A percentile compares a stretch with the other conserved stretches of the same genome.
phyloP scores from a whole-genome alignment of 2,888 invertebrate genomes.

The Byasa hedistus region DNA sequence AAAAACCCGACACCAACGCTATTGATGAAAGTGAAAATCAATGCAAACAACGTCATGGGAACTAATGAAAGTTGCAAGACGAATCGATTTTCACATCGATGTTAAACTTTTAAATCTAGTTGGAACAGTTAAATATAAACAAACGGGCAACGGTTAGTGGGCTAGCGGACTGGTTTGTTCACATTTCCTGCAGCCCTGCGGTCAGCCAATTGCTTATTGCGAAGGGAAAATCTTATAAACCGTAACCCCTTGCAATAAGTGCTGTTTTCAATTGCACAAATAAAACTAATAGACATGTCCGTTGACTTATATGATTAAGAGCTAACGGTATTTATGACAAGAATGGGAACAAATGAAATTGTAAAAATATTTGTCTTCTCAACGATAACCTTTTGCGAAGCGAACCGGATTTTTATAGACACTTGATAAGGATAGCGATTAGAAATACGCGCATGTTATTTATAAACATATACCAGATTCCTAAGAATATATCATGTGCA shows the following conservation, averaged over 20 bases:
- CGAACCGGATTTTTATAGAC: neutral
- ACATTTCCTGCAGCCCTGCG: slow-evolving; percentile 30
- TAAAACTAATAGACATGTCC: neutral
- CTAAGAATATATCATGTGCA: too few relatives aligned
- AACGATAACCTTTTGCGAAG: neutral
- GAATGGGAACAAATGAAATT: slow-evolving; percentile 16
- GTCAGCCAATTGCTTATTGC: slow-evolving; percentile 3
- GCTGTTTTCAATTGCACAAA: slow-evolving; percentile 6
- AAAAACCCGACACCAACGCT: neutral
- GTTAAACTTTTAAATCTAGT: slow-evolving; percentile 15
- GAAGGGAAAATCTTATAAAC: slow-evolving; percentile 16
- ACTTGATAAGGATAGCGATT: neutral
- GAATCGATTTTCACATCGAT: slow-evolving; percentile 26
- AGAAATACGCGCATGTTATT: too few relatives aligned
- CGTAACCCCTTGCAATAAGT: neutral
- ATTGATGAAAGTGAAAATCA: slow-evolving; percentile 17
- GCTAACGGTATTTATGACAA: slow-evolving; percentile 21
- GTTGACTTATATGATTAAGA: slow-evolving; percentile 15
- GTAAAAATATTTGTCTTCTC: neutral
- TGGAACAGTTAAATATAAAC: slow-evolving; percentile 33
- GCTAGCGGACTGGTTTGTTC: slow-evolving; percentile 43
- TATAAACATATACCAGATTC: too few relatives aligned
- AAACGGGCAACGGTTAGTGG: slow-evolving; percentile 44
- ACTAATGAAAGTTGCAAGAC: slow-evolving; percentile 20
- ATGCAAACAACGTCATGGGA: slow-evolving; percentile 15